These are phyloP conservation scores for Mythimna impura DNA, from an alignment of 2,888 invertebrate species.

Conservation along the genomic window DNA sequence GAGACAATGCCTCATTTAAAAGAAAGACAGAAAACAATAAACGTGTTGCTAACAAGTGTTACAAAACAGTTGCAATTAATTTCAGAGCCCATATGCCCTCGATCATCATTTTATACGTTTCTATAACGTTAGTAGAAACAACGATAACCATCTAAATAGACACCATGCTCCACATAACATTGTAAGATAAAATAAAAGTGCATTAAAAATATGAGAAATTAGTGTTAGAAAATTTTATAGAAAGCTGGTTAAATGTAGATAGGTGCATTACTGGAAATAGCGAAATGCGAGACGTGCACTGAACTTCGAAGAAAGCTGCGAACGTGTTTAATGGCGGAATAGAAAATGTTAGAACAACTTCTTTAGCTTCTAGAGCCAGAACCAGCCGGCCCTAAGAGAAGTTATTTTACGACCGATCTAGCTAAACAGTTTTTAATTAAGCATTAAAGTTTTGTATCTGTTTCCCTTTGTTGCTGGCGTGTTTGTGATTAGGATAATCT, in stretches of 20 bases:
- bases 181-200: slow-evolving; percentile 40
- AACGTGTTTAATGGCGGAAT: slow-evolving; percentile 21
- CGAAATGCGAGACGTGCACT: slow-evolving; percentile 34
- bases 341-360: slow-evolving; percentile 44
- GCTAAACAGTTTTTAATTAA: slow-evolving; percentile 6
- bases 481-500: too few species aligned
- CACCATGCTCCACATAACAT: slow-evolving; percentile 46
- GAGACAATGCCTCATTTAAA: slow-evolving; percentile 13
- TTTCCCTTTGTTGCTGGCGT: not conserved
- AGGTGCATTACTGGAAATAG: slow-evolving; percentile 37
- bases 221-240: slow-evolving; percentile 36
- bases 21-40: slow-evolving; percentile 2
- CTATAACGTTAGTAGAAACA: slow-evolving; percentile 24
- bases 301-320: slow-evolving; percentile 45
- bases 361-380: slow-evolving; percentile 6
- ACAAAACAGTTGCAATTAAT: slow-evolving; percentile 23
- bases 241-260: slow-evolving; percentile 44
- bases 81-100: slow-evolving; percentile 23
- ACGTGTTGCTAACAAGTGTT: not conserved
- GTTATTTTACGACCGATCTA: slow-evolving; percentile 9
- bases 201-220: slow-evolving; percentile 35
- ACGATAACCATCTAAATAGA: slow-evolving; percentile 46
- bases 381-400: slow-evolving; percentile 3
- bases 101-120: slow-evolving; percentile 24
- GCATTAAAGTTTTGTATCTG: not conserved